These are phyloP conservation scores for Drosophila subquinaria DNA, from an alignment of 2,888 invertebrate genomes.

Conservation along the genomic window DNA sequence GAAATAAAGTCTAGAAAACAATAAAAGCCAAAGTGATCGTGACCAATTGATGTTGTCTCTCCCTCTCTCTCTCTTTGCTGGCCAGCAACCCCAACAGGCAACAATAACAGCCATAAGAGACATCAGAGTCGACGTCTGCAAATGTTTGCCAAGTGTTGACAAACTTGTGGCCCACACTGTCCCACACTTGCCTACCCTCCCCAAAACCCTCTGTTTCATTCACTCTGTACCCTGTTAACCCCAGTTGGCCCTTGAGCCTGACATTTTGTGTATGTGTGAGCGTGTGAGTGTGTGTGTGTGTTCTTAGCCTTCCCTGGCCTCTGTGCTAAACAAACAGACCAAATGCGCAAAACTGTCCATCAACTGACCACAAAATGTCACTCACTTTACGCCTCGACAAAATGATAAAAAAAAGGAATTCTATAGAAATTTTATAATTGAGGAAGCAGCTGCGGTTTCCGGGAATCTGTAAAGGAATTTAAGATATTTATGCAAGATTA, in stretches of 20 bases:
- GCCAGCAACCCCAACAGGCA: conserved; percentile 21
- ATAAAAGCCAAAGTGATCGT: conserved; percentile 76
- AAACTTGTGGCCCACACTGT: conserved; percentile 61
- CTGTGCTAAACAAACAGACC: conserved; percentile 15
- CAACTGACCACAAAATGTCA: conserved; percentile 76
- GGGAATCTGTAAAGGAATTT: conserved; percentile 1
- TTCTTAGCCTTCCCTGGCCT: conserved; percentile 4
- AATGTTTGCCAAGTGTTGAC: conserved; percentile 74
- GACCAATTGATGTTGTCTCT: conserved; percentile 70
- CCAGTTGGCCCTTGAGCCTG: conserved; percentile 38
- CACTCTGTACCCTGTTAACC: conserved; percentile 29
- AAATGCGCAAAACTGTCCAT: conserved; percentile 56
- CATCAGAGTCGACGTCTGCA: conserved; percentile 61
- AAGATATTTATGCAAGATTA: neutral
- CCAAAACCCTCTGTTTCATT: neutral
- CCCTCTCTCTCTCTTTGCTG: conserved; percentile 45
- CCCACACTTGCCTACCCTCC: neutral
- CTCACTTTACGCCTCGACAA: conserved; percentile 56
- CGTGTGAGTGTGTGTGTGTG: conserved; percentile 13
- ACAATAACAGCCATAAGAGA: conserved; percentile 23
- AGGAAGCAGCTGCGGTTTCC: conserved; percentile 2
- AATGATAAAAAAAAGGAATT: conserved; percentile 44
- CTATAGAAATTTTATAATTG: conserved; percentile 13
- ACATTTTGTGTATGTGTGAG: conserved; percentile 32
- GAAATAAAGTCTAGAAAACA: conserved; percentile 49